These are phyloP conservation scores for Cabera pusaria DNA, from an alignment of 2,888 invertebrate species.

Conservation along the genomic window DNA sequence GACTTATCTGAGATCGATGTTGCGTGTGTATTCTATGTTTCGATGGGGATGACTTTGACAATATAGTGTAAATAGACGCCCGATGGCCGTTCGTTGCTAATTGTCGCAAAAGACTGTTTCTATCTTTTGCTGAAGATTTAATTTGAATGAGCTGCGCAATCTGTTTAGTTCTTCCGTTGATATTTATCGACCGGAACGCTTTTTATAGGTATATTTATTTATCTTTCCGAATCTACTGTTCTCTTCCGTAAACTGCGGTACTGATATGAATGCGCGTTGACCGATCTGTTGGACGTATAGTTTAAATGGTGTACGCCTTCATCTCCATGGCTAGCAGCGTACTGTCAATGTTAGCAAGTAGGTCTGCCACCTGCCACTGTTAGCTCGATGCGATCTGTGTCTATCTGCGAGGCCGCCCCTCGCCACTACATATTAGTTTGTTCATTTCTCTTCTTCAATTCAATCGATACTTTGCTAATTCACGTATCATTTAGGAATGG, in stretches of 20 bases:
- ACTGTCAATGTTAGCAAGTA: constrained; percentile 77
- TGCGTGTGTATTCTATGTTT: constrained; percentile 83
- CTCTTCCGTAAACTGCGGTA: constrained; percentile 79
- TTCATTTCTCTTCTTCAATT: constrained; percentile 71
- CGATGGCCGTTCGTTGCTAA: constrained; percentile 83
- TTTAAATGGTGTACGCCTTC: constrained; percentile 77
- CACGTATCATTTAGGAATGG: constrained; percentile 80
- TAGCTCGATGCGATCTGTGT: constrained; percentile 75
- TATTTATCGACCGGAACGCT: constrained; percentile 76
- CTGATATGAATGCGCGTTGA: constrained; percentile 79
- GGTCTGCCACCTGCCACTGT: constrained; percentile 78
- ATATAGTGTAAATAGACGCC: constrained; percentile 82
- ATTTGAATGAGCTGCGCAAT: constrained; percentile 83
- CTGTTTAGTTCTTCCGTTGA: constrained; percentile 81
- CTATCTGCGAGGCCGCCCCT: constrained; percentile 70
- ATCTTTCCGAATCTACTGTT: constrained; percentile 77
- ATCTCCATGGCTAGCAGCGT: constrained; percentile 79
- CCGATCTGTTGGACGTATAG: constrained; percentile 77
- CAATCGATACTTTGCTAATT: constrained; percentile 71
- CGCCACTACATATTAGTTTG: constrained; percentile 71
- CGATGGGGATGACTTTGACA: constrained; percentile 79
- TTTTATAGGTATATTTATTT: constrained; percentile 82
- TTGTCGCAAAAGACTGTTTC: constrained; percentile 82
- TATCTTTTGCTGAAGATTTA: constrained; percentile 82
- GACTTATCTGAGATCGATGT: constrained; percentile 82